Evolutionary conservation across 2,888 invertebrate genomes (phyloP).

Genomic region (Pterobdella sp.): DNA sequence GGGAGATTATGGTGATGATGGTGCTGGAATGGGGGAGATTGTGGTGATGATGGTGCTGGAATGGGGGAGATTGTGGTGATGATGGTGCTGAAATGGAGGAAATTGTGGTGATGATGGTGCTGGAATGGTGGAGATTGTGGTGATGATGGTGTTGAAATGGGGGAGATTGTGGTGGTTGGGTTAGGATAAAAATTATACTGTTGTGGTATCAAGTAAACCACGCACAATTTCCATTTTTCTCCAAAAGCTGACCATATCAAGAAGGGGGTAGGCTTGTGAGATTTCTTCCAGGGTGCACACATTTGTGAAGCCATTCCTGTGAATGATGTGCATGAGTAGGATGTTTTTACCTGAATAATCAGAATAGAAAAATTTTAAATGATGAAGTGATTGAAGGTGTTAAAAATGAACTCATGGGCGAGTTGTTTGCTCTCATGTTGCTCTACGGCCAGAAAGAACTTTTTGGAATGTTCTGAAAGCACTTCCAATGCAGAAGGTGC

Average conservation of each 20-base stretch:
- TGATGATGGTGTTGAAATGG: too few relatives aligned
- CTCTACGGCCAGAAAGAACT: slow-evolving; percentile 49
- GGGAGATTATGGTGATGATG: too few relatives aligned
- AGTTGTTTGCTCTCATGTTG: slow-evolving; percentile 48
- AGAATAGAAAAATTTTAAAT: not conserved
- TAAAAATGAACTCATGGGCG: slow-evolving; percentile 50
- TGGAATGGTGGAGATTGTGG: too few relatives aligned
- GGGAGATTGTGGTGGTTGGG: too few relatives aligned
- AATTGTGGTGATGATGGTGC: too few relatives aligned
- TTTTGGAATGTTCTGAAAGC: slow-evolving; percentile 45
- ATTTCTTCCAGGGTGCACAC: slow-evolving; percentile 48
- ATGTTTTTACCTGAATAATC: not conserved
- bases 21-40: too few relatives aligned
- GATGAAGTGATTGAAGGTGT: not conserved
- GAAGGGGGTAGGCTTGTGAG: slow-evolving; percentile 47
- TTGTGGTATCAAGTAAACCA: too few relatives aligned
- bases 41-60: too few relatives aligned
- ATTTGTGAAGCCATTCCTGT: slow-evolving; percentile 48
- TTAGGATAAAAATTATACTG: too few relatives aligned
- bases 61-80: too few relatives aligned
- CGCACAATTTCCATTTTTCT: slow-evolving; percentile 45
- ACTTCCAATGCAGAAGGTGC: slow-evolving; percentile 48
- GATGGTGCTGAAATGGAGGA: too few relatives aligned
- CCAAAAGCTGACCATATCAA: slow-evolving; percentile 50
- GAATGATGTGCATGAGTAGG: not conserved